Base-by-base conservation (phyloP, 2,797 vertebrate genomes). In the Notolepis coatsorum region DNA sequence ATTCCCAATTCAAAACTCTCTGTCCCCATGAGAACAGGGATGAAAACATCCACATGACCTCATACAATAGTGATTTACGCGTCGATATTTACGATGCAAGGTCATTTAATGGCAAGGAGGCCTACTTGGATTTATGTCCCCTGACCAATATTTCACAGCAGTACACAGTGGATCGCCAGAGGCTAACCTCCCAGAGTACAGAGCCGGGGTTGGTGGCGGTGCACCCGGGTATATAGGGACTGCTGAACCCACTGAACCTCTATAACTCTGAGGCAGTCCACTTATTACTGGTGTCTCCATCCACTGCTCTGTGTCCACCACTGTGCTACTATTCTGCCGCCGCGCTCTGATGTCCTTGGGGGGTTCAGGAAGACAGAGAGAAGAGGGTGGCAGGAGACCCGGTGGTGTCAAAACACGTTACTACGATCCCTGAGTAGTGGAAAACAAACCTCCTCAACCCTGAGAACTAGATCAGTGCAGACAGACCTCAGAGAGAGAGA, bases 351-450 rank as follows among this genome's bases (percentile, higher is more conserved):
- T 35, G 57, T 65, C 56, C 70, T 51, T 13, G 56, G 57, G 74
- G 63, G 21, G 65, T 61, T 1, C 28, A 48, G 50, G 2, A 4
- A 61, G 42, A 73, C 15, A 43, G 35, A 65, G 55, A 61, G 68
- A 66, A 51, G 61, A 81, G 45, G 71, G 67, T 78, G 54, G 72
- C 82, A 77, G 84, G 86, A 85, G 74, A 74, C 64, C 67, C 15
- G 51, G 65, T 17, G 30, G 75, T 84, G 83, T 85, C 84, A 85
- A 76, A 81, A 75, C 68, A 77, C 68, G 78, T 80, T 77, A 84
- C 79, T 81, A 75, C 43, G 54, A 61, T 46, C 64, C 39, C 61
- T 5, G 21, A 58, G 52, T 35, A 58, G 52, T 35, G 72, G 30
- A 76, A 73, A 79, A 79, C 68, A 77, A 48, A 20, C 27, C 18